Evolutionary conservation across 1,140 invertebrate genomes (phyloP).

Genomic region (Drosophila quadrilineata): DNA sequence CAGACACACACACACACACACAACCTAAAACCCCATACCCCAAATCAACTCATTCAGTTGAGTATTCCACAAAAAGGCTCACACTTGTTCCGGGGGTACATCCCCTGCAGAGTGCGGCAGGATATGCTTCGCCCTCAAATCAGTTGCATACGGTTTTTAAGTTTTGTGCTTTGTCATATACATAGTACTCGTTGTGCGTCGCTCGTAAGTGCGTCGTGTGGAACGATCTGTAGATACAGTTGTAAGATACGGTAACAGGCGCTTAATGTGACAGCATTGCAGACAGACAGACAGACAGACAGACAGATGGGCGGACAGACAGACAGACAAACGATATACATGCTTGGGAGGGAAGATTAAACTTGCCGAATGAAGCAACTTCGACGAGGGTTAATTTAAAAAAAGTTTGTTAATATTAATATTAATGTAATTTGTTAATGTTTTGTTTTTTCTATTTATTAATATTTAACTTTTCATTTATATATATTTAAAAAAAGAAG

Average conservation of each 20-base stretch:
- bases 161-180: conserved; percentile 75
- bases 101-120: neutral
- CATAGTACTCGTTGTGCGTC: no score
- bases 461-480: no score
- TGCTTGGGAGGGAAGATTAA: conserved; percentile 59
- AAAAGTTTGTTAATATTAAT: no score
- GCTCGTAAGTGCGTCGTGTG: conserved; percentile 63
- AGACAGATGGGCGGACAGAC: no score
- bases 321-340: conserved; percentile 51
- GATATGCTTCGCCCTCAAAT: conserved; percentile 49
- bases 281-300: neutral
- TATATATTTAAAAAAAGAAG: no score
- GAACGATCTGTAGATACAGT: conserved; percentile 75
- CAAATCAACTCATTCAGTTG: conserved; percentile 28
- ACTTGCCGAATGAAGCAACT: no score
- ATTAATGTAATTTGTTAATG: no score
- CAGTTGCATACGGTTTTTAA: conserved; percentile 78
- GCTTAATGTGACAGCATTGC: conserved; percentile 71
- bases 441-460: no score
- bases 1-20: neutral
- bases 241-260: conserved; percentile 77
- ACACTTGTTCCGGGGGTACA: conserved; percentile 42
- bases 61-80: conserved; percentile 20
- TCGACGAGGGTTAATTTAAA: no score
- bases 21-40: no score